Base-by-base conservation (phyloP, 1,140 invertebrate species). In the Nasonia vitripennis region DNA sequence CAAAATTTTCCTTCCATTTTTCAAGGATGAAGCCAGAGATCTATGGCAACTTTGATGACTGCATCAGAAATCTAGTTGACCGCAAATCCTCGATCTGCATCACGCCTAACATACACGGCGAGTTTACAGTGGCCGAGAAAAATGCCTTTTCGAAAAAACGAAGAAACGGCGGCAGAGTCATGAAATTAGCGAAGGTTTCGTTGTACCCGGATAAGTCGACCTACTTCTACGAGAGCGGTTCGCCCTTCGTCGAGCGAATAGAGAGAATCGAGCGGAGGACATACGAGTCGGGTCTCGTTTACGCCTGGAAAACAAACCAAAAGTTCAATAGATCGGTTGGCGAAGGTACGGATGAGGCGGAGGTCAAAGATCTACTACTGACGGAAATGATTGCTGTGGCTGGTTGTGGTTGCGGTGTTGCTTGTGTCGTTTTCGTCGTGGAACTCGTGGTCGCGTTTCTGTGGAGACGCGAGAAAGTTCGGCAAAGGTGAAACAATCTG, bases 141-240 rank as follows among this genome's bases (percentile, higher is more conserved):
- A 81, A 73, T 45, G 34, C 2, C 0, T 14, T 71, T 31, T 68
- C 62, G 11, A 73, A 81, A 48, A 51, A 71, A 31, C 48, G 34
- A 1, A n/a, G 14, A 10, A 81, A 81, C 17, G 10, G 23, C 0
- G 17, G 45, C 12, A 51, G 55, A 41, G 37, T 62, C 3, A 73
- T 51, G n/a, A 81, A 81, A 31, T 51, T 81, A 14, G 80, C 80
- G 9, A 51, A 73, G 41, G 68, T 45, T 2, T 41, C 45, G 6
- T 14, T 81, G 11, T 55, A 73, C 48, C 78, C 62, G 1, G 78
- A 81, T 6, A 81, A 81, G 14, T 70, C 37, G 2, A 48, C 78
- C 34, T 73, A 45, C 23, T 70, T 70, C 41, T 81, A n/a, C 27
- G 78, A 81, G 17, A 55, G n/a, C 11, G 68, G 37, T 14, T 81